Evolutionary conservation across 2,113 vertebrate genomes (phyloP), one percentile per base, ranked within the genome.

Genomic region (Corvus moneduloides): DNA sequence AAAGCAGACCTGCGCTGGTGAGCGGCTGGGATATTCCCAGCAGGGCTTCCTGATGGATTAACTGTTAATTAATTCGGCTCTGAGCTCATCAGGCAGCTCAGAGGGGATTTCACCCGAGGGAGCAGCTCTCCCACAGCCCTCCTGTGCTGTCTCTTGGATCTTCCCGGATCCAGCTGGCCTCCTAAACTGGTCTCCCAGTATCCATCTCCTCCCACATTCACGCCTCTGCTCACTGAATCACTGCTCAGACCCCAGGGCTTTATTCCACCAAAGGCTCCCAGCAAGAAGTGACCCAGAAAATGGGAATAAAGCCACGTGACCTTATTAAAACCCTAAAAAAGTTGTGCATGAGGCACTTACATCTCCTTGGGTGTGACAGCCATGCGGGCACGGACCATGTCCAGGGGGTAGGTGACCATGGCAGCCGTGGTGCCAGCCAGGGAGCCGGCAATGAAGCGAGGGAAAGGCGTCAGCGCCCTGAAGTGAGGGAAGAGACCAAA

Each of bases 361-460:
- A 99, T 99, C 96, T 99, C 99, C 97, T 99, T 99, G 14, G 99
- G 99, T 0, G 99, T 99, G 85, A 99, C 99, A 3, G 99, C 99
- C 99, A 99, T 99, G 86, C 99, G 98, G 1, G 99, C 99, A n/a
- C 99, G 98, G 74, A 99, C 99, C 98, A 99, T 98, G 97, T 99
- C 99, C 97, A 99, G 97, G 4, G 99, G 99, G 95, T 99, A 99
- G 18, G 99, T 99, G 86, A 99, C 58, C 84, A 98, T 98, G 78
- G 99, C 96, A 1, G 99, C 99, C 0, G 99, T 99, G 16, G 97
- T 98, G 63, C 99, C 99, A 2, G 99, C 99, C 94, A 99, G 96
- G 2, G 99, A 98, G 7, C 99, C 99, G 0, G 99, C 99, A 14
- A 99, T 80, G 81, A 99, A 98, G 84, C 99, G 98, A 26, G 98